Base-by-base conservation (phyloP, 1,140 invertebrate species). In the Mycetomoellerius zeteki region DNA sequence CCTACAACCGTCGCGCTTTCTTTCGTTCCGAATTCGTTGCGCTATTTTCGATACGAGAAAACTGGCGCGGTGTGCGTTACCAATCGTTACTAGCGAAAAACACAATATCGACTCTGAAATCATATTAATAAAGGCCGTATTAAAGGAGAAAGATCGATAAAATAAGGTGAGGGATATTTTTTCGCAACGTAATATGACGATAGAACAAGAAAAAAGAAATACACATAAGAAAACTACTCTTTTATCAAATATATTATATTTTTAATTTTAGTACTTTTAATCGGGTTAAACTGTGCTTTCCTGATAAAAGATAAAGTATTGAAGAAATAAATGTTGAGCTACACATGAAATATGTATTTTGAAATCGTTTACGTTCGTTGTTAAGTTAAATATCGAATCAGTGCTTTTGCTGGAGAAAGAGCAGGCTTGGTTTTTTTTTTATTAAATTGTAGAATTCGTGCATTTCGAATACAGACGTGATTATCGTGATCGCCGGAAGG, bases 401-500 rank as follows among this genome's bases (percentile, higher is more conserved):
- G 2, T n/a, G 4, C 27, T 19, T 60, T 58, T 24, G 16, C 56
- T 14, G 5, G 37, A 47, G 14, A 16, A 64, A 64, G 21, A 47
- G 24, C 1, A 62, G 4, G 33, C 33, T 60, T 8, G 33, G 2
- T 56, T 56, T 6, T 37, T 24, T 30, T 33, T 67, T 24, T 0
- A 30, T 19, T n/a, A 24, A 78, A 65, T 69, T 6, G 19, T n/a
- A 16, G 37, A 82, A 82, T 27, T 10, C 47, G 14, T 43, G 16
- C 52, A 72, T 52, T 81, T n/a, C 1, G 52, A 21, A 58, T 2
- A 30, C 33, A 47, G 5, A 72, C 52, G 65, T 37, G 37, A 73
- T 82, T 72, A 24, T 67, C 72, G 85, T 37, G 54, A 73, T 82
- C 60, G 37, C 80, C 72, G 85, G 85, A 77, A 76, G 72, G 77